Percentiles rank a stretch among this genome's conserved stretches.
Evolutionary conservation across 2,888 invertebrate species (phyloP).

Genomic region (Acholoe squamosa): DNA sequence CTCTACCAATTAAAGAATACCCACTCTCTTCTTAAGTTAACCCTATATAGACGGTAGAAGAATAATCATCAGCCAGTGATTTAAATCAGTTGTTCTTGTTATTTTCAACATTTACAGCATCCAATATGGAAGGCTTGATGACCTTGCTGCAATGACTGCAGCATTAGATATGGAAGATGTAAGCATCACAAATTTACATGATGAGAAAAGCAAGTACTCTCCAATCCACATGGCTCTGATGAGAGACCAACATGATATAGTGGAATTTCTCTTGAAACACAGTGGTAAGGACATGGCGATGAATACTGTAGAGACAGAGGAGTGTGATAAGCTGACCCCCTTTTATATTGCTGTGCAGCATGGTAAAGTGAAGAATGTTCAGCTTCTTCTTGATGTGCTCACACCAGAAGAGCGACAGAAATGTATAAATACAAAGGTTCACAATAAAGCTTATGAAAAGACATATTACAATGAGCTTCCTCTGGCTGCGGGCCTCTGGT

Average conservation of each 20-base stretch:
- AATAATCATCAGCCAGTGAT: no score
- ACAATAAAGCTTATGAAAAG: background rate
- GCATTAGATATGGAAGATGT: background rate
- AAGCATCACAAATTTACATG: no score
- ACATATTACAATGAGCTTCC: background rate
- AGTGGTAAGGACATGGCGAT: background rate
- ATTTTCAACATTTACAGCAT: background rate
- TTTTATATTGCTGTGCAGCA: conserved; percentile 13
- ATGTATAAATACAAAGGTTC: background rate
- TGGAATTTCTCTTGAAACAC: background rate
- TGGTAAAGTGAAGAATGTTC: background rate
- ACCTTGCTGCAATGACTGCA: background rate
- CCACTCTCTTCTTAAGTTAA: no score
- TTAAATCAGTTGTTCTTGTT: no score
- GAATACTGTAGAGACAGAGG: background rate
- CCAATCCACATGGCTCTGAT: background rate
- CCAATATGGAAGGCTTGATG: background rate
- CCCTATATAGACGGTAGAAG: no score
- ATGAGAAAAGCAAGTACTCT: background rate
- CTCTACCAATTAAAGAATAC: no score
- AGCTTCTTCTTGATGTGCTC: background rate
- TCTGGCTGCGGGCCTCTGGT: background rate
- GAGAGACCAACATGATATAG: background rate
- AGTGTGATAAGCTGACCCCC: background rate
- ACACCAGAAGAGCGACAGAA: background rate